phyloP scores from a whole-genome alignment of 1,140 invertebrate genomes.

The Pachypsylla venusta region DNA sequence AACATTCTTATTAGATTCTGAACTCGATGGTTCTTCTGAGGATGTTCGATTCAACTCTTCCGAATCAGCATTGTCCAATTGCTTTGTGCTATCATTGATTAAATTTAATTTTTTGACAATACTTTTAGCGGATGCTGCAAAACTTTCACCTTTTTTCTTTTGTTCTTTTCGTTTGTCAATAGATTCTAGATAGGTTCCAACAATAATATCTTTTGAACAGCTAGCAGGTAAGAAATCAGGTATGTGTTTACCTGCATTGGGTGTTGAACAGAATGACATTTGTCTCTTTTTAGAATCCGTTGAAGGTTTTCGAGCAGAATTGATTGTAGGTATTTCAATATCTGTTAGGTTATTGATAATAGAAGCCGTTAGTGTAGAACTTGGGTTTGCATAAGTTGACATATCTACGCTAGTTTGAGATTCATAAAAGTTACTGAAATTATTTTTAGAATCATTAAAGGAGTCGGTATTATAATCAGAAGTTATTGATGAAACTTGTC shows the following conservation, averaged over 20 bases:
- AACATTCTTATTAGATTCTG: no score
- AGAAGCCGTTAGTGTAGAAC: background rate
- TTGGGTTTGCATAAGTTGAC: background rate
- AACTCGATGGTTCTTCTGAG: no score
- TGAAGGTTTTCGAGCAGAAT: background rate
- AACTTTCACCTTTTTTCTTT: no score
- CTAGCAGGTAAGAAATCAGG: background rate
- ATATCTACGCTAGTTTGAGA: background rate
- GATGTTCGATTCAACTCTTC: no score
- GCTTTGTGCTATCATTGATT: no score
- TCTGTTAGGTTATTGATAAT: background rate
- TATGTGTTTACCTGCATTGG: no score
- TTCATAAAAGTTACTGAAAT: background rate
- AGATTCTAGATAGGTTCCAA: background rate
- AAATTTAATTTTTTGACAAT: background rate
- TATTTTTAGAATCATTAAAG: no score
- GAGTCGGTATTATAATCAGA: no score
- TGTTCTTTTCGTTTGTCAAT: background rate
- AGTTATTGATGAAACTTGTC: no score
- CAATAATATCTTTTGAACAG: slow-evolving; percentile 2
- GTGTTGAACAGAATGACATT: background rate
- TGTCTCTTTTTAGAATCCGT: background rate
- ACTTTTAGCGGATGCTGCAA: background rate
- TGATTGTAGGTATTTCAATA: background rate
- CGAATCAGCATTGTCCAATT: no score